Conservation (phyloP, 2,888 invertebrate species). For the Tetheella fluctuosa region DNA sequence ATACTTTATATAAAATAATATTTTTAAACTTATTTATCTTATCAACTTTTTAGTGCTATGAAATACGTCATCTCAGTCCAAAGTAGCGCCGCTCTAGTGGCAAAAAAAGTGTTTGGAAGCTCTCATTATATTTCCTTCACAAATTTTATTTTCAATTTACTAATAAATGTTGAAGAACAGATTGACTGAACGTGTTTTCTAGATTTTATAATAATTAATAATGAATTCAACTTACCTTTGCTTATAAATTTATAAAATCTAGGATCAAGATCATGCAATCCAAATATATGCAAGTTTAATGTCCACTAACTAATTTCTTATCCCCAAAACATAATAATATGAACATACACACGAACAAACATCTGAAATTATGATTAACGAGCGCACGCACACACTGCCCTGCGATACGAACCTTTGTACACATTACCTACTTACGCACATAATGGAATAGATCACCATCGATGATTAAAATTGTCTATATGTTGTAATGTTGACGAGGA, state of each 20-base stretch:
- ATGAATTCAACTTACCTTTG: too few relatives aligned
- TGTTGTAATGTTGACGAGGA: slow-evolving; percentile 51
- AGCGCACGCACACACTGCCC: slow-evolving; percentile 71
- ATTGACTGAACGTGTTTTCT: too few relatives aligned
- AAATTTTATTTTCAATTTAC: too few relatives aligned
- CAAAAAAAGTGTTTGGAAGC: too few relatives aligned
- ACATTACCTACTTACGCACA: slow-evolving; percentile 47
- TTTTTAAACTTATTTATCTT: too few relatives aligned
- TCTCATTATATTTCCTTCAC: too few relatives aligned
- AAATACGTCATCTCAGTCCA: too few relatives aligned
- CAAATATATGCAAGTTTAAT: slow-evolving; percentile 72
- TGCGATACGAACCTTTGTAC: slow-evolving; percentile 49
- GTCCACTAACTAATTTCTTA: slow-evolving; percentile 85
- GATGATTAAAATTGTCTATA: slow-evolving; percentile 63
- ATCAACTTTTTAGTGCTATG: too few relatives aligned
- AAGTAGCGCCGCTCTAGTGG: too few relatives aligned
- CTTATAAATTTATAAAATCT: neutral
- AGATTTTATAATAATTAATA: too few relatives aligned
- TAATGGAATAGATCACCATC: slow-evolving; percentile 76
- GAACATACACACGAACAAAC: slow-evolving; percentile 82
- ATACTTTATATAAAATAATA: too few relatives aligned
- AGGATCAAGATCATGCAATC: slow-evolving; percentile 48
- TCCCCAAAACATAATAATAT: slow-evolving; percentile 84
- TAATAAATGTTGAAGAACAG: too few relatives aligned
- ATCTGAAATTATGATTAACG: slow-evolving; percentile 85